Percentiles rank a stretch among this genome's conserved stretches.
Evolutionary conservation across 1,140 invertebrate genomes (phyloP).

Genomic region (Trachelipus rathkii): DNA sequence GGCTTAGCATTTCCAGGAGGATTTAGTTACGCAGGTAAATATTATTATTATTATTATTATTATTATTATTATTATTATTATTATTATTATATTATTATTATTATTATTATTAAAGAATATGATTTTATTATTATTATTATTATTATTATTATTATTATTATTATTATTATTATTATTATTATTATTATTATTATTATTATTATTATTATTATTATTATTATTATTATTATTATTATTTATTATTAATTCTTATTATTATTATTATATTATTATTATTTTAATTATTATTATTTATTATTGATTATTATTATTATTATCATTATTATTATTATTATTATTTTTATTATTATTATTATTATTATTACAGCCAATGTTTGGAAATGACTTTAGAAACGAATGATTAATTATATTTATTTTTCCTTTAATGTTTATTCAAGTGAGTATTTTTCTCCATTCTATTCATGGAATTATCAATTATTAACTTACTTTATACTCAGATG

Average conservation of each 20-base stretch:
- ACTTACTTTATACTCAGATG: conserved; percentile 60
- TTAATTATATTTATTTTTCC: no score
- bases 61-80: conserved; percentile 22
- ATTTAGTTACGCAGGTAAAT: conserved; percentile 87
- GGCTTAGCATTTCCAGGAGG: conserved; percentile 94
- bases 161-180: no score
- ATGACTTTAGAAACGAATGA: no score
- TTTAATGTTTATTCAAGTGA: no score
- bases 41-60: conserved; percentile 26
- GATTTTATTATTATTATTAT: no score
- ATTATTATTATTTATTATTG: conserved; percentile 9
- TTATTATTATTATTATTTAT: neutral
- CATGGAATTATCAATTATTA: no score
- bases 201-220: conserved; percentile 23
- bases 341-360: neutral
- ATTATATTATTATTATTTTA: conserved; percentile 19
- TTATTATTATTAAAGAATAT: no score
- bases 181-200: conserved; percentile 25
- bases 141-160: no score
- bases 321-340: conserved; percentile 12
- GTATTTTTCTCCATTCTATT: no score
- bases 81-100: neutral
- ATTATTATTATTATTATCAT: conserved; percentile 30
- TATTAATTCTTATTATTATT: conserved; percentile 35
- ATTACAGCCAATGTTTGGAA: no score